phyloP scores from a whole-genome alignment of 2,113 vertebrate genomes.

The Nesoenas mayeri region DNA sequence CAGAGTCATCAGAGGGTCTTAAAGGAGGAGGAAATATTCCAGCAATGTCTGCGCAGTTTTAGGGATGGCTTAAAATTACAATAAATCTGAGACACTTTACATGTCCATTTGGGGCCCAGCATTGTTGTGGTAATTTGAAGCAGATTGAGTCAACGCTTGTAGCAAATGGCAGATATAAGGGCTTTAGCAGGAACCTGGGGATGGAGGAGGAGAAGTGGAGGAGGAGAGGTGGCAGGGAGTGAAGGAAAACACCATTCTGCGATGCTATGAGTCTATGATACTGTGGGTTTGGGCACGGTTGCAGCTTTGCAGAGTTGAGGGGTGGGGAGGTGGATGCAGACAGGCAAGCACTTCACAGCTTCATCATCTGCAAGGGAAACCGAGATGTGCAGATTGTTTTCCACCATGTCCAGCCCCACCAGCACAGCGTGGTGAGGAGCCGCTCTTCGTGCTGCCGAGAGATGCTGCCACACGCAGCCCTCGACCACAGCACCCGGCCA shows the following conservation, averaged over 20 bases:
- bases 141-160: conserved; percentile 9
- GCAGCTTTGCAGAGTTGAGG: neutral
- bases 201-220: neutral
- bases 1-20: neutral
- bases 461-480: neutral
- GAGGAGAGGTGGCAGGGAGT: neutral
- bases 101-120: conserved; percentile 9
- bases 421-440: neutral
- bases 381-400: neutral
- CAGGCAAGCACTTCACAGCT: too few species aligned
- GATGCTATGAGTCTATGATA: too few species aligned
- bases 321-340: neutral
- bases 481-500: neutral
- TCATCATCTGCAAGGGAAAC: too few species aligned
- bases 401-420: neutral
- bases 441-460: neutral
- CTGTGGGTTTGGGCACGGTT: neutral
- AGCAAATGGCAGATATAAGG: neutral
- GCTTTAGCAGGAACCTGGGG: neutral
- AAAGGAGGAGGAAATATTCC: conserved; percentile 8
- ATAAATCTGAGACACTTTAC: neutral
- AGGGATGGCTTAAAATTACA: conserved; percentile 17
- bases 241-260: neutral
- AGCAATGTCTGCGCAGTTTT: neutral
- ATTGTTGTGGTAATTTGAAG: conserved; percentile 39